Evolutionary conservation across 1,140 invertebrate species (phyloP), one percentile per base, ranked within the genome.

Genomic region (Trachymyrmex cornetzi): DNA sequence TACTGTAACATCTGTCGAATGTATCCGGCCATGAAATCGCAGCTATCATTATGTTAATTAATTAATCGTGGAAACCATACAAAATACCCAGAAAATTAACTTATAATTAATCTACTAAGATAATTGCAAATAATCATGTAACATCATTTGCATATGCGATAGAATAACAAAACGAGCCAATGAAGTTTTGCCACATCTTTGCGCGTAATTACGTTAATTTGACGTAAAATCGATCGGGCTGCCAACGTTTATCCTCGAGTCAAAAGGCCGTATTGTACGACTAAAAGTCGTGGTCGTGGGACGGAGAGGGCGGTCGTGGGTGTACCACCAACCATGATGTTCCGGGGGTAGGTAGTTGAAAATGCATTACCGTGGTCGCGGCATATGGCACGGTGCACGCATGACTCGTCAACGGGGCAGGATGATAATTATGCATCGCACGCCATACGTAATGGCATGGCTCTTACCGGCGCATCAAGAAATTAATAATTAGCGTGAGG

Each of bases 401-500:
- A 94, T 93, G 93, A 93, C 94, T 95, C 94, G 94, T 93, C 94
- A 90, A 87, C 87, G 75, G 67, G 88, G 85, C 88, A 87, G 82
- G 50, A 87, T 91, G 92, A 94, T 95, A 95, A 95, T 95, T 95
- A 95, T 95, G 94, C 95, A 94, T 94, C 92, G 94, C 93, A 93
- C 94, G 93, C 93, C 93, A 94, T 93, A 93, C 91, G 93, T 94
- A 95, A 95, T 94, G 93, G 92, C 93, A 88, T 89, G 72, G 91
- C 92, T 95, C 92, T 94, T 94, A 92, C 85, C 87, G 90, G 89
- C 94, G 90, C 95, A 95, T 95, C 95, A 95, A 94, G 93, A 95
- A 94, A 95, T 95, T 95, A 95, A 95, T 95, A 95, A 95, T 95
- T 94, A 95, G 92, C 88, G 88, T 89, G 88, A 93, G 92, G 93